These are phyloP conservation scores for Cheilinus undulatus DNA, from an alignment of 2,113 vertebrate species.

Conservation along the genomic window DNA sequence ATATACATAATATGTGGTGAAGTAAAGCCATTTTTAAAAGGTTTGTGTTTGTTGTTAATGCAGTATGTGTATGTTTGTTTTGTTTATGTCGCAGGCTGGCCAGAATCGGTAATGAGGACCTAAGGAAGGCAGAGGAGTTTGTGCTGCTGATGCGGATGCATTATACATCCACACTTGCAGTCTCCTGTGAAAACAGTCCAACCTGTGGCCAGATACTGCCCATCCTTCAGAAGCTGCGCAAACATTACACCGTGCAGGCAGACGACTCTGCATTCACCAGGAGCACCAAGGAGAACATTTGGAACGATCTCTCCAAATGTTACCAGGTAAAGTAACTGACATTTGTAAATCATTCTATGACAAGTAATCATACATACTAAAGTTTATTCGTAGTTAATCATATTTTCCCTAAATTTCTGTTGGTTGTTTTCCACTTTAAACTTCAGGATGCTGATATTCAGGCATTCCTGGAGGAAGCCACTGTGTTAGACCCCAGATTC, in stretches of 20 bases:
- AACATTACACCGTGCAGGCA: no score
- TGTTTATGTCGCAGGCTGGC: not conserved
- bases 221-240: no score
- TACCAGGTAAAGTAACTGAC: constrained; percentile 5
- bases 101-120: not conserved
- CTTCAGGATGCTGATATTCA: not conserved
- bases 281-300: not conserved
- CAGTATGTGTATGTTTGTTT: not conserved
- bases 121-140: no score
- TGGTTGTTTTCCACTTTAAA: not conserved
- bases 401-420: not conserved
- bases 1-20: no score
- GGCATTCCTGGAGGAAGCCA: not conserved
- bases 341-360: no score
- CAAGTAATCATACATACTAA: not conserved
- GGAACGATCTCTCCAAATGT: not conserved
- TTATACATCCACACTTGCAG: no score
- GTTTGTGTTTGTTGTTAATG: not conserved
- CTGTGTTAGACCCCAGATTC: not conserved
- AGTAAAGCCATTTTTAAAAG: no score
- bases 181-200: no score
- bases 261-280: not conserved
- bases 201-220: no score
- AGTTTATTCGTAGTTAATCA: not conserved
- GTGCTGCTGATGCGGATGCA: no score